Base-by-base conservation (phyloP, 1,140 invertebrate genomes). In the Sycobia sp. region DNA sequence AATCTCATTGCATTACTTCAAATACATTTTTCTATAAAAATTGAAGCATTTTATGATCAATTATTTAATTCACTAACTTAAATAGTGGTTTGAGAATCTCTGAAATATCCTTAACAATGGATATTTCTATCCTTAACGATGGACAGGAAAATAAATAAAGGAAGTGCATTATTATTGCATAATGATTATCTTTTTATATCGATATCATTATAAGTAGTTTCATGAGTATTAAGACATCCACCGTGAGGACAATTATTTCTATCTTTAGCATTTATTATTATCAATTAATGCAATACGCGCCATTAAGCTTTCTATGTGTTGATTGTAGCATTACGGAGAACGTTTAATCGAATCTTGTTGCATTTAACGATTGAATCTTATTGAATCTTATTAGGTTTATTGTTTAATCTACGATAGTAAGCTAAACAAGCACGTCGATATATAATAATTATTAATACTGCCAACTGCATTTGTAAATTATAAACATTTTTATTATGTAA, bases 371-470 rank as follows among this genome's bases (percentile, higher is more conserved):
- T 62, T 63, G 54, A 55, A n/a, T n/a, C n/a, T n/a, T n/a, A n/a
- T n/a, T n/a, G n/a, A n/a, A n/a, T n/a, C n/a, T n/a, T 65, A 70
- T 70, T 64, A 62, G 63, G 16, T 39, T 34, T 49, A 62, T 62
- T 62, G 39, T 56, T 62, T 32, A 32, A 25, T 39, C 13, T 14
- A 49, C 4, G 27, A 8, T 23, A 18, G 36, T 23, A 18, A 44
- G 14, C 34, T 34, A 13, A 56, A 39, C 44, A n/a, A n/a, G 51
- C 53, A 36, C 8, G 20, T 63, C 44, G 38, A 38, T 57, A 57
- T n/a, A n/a, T 16, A 36, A 44, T 49, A 49, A 51, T 39, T 39
- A 4, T 27, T 34, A 20, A 55, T 47, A 55, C 54, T 56, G 46
- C 61, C 61, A 63, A 51, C 39, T 46, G 62, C 55, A 58, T 65